Conservation (phyloP, 1,140 invertebrate genomes). For the Trypoxylus dichotomus region DNA sequence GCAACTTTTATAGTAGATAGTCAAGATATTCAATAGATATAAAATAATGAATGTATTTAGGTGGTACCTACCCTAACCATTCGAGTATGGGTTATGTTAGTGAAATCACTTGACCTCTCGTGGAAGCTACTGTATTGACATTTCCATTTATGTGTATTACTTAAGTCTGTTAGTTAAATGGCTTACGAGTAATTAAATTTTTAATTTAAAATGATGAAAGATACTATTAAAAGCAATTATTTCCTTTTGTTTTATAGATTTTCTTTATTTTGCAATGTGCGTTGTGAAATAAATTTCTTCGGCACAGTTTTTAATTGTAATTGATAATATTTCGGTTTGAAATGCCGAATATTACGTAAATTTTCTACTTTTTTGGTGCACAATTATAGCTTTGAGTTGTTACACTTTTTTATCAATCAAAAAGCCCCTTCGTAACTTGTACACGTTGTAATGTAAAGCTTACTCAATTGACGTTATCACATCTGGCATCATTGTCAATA, state of each 20-base stretch:
- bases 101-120: neutral
- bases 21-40: neutral
- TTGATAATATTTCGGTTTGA: no score
- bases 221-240: neutral
- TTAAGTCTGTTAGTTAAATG: neutral
- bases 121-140: neutral
- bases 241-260: neutral
- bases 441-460: no score
- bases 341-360: no score
- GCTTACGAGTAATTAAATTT: neutral
- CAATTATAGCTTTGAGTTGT: no score
- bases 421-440: no score
- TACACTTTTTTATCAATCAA: no score
- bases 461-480: no score
- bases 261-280: neutral
- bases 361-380: no score
- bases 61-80: neutral
- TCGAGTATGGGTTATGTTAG: neutral
- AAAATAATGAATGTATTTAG: constrained; percentile 6
- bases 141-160: neutral
- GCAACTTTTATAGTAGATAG: neutral
- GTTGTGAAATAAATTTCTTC: neutral
- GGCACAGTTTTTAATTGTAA: no score
- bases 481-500: no score
- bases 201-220: neutral